Evolutionary conservation across 37 sponge, comb jelly and placozoan species (phyloP).

Genomic region (Hexactinellida sp.): DNA sequence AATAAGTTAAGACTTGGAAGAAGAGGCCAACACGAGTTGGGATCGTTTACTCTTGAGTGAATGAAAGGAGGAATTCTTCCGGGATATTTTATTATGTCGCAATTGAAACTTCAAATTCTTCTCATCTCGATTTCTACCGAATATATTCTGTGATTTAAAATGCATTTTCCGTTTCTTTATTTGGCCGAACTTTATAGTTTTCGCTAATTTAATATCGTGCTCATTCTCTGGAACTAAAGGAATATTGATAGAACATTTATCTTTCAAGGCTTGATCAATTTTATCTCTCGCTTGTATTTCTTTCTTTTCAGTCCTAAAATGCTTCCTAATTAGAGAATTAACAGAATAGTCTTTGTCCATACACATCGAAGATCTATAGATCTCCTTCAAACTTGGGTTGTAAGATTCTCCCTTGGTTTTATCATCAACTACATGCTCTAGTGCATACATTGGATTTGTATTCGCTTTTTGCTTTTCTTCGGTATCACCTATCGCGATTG

Average conservation of each 20-base stretch:
- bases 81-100: background rate
- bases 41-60: background rate
- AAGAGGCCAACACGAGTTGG: no score
- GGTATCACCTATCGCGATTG: slow-evolving; percentile 32
- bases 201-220: slow-evolving; percentile 43
- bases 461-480: slow-evolving; percentile 32
- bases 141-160: background rate
- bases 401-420: slow-evolving; percentile 59
- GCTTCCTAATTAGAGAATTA: background rate
- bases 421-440: slow-evolving; percentile 82
- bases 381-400: slow-evolving; percentile 48
- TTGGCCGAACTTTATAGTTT: slow-evolving; percentile 18
- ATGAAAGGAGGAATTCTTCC: no score
- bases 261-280: slow-evolving; percentile 31
- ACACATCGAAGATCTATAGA: slow-evolving; percentile 26
- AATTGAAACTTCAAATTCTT: background rate
- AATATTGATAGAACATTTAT: slow-evolving; percentile 33
- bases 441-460: slow-evolving; percentile 82
- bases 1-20: no score
- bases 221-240: slow-evolving; percentile 41
- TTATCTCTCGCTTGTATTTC: slow-evolving; percentile 28
- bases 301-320: slow-evolving; percentile 32
- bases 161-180: background rate
- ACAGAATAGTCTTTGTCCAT: slow-evolving; percentile 15
- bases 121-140: background rate